phyloP scores from a whole-genome alignment of 2,797 vertebrate genomes.

The Clarias platycephalus region DNA sequence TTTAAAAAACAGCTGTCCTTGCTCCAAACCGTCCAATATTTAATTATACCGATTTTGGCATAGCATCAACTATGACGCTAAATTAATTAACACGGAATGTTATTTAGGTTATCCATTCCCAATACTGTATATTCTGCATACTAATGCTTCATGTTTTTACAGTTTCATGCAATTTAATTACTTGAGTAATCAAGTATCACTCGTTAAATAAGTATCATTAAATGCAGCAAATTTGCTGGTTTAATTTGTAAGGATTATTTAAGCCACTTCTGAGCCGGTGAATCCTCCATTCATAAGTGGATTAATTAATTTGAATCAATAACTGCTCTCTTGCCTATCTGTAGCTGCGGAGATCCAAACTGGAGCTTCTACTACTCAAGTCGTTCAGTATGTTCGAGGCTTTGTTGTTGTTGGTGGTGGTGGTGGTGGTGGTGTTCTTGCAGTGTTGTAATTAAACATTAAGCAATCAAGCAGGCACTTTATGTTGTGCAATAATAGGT shows the following conservation, averaged over 20 bases:
- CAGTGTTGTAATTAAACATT: constrained; percentile 27
- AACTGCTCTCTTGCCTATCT: constrained; percentile 74
- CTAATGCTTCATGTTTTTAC: constrained; percentile 76
- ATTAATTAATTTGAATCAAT: constrained; percentile 85
- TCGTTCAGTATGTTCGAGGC: constrained; percentile 38
- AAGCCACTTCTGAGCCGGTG: constrained; percentile 70
- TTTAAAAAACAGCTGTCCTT: constrained; percentile 8
- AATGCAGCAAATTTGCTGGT: constrained; percentile 76
- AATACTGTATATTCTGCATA: constrained; percentile 72
- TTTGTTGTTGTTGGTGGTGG: constrained; percentile 13
- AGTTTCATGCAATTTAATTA: constrained; percentile 79
- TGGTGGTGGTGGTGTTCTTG: neutral
- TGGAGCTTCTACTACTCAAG: constrained; percentile 56
- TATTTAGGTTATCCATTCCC: constrained; percentile 79
- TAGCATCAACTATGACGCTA: constrained; percentile 72
- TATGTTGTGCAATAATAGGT: constrained; percentile 29
- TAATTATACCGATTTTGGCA: constrained; percentile 66
- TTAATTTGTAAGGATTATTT: constrained; percentile 78
- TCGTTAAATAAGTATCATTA: constrained; percentile 73
- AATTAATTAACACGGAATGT: constrained; percentile 76
- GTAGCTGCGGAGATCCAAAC: constrained; percentile 64
- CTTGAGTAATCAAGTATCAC: constrained; percentile 47
- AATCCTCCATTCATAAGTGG: constrained; percentile 76
- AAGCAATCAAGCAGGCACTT: constrained; percentile 15
- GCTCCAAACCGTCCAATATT: constrained; percentile 36